phyloP scores from a whole-genome alignment of 2,113 vertebrate genomes.

The Chaetodon trifascialis region DNA sequence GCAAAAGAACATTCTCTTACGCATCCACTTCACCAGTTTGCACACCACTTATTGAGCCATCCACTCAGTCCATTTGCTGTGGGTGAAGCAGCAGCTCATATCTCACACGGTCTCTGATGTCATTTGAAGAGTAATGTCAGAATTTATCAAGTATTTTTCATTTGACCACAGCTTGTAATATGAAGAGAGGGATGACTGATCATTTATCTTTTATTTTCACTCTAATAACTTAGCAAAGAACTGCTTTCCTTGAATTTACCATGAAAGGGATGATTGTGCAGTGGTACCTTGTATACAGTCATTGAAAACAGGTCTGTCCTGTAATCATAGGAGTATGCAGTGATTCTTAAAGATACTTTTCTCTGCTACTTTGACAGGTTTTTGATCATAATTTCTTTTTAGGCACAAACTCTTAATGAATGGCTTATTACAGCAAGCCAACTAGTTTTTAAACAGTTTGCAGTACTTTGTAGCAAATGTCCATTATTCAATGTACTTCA shows the following conservation, averaged over 20 bases:
- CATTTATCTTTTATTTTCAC: conserved; percentile 9
- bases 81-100: conserved; percentile 21
- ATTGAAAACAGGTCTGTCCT: conserved; percentile 5
- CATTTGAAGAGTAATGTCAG: not conserved
- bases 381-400: conserved; percentile 38
- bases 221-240: conserved; percentile 25
- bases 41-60: conserved; percentile 27
- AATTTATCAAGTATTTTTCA: not conserved
- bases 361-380: conserved; percentile 29
- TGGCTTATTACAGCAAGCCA: conserved; percentile 22
- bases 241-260: conserved; percentile 8
- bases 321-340: not conserved
- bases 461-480: conserved; percentile 39
- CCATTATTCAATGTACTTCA: conserved; percentile 54
- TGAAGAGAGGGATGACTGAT: not conserved
- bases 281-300: conserved; percentile 2
- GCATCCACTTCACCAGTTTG: conserved; percentile 42
- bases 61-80: conserved; percentile 24
- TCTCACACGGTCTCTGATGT: conserved; percentile 8
- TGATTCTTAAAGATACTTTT: not conserved
- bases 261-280: conserved; percentile 24
- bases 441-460: conserved; percentile 45
- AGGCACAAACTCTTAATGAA: conserved; percentile 48
- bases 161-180: not conserved
- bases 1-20: conserved; percentile 47